These are phyloP conservation scores for Lutjanus campechanus DNA, from an alignment of 2,797 vertebrate genomes.

Conservation along the genomic window DNA sequence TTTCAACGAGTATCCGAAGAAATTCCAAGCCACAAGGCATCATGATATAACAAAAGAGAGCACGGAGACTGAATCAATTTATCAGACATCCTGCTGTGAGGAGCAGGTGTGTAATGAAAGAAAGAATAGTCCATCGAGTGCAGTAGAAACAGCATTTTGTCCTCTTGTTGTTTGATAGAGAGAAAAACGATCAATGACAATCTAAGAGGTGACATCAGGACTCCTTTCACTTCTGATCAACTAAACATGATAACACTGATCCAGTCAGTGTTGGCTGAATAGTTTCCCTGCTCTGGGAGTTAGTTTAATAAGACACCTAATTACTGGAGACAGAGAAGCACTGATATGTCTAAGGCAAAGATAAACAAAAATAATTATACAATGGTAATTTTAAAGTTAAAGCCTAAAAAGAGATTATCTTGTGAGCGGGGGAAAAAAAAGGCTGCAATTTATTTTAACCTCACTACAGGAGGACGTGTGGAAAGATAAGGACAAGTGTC, in stretches of 20 bases:
- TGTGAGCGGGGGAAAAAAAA: constrained; percentile 1
- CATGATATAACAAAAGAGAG: constrained; percentile 27
- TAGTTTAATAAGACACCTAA: constrained; percentile 62
- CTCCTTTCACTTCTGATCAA: constrained; percentile 65
- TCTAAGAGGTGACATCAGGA: constrained; percentile 63
- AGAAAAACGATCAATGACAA: constrained; percentile 64
- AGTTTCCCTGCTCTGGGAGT: constrained; percentile 49
- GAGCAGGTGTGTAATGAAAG: constrained; percentile 42
- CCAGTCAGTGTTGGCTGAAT: constrained; percentile 44
- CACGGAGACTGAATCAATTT: constrained; percentile 32
- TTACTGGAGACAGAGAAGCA: constrained; percentile 50
- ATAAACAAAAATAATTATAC: constrained; percentile 59
- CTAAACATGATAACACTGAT: constrained; percentile 63
- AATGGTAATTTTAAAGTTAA: constrained; percentile 45
- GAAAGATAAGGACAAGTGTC: constrained; percentile 33
- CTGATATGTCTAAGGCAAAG: constrained; percentile 44
- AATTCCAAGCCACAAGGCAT: constrained; percentile 13
- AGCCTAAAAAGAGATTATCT: constrained; percentile 21
- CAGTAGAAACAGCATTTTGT: constrained; percentile 53
- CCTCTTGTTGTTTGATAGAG: constrained; percentile 49
- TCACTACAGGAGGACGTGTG: constrained; percentile 19
- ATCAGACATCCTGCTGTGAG: constrained; percentile 44
- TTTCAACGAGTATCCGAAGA: background rate
- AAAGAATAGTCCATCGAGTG: constrained; percentile 35
- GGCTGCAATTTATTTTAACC: constrained; percentile 37